A percentile compares a stretch with the other conserved stretches of the same genome.
Conservation (phyloP, 2,797 vertebrate genomes). For the Echiichthys vipera region DNA sequence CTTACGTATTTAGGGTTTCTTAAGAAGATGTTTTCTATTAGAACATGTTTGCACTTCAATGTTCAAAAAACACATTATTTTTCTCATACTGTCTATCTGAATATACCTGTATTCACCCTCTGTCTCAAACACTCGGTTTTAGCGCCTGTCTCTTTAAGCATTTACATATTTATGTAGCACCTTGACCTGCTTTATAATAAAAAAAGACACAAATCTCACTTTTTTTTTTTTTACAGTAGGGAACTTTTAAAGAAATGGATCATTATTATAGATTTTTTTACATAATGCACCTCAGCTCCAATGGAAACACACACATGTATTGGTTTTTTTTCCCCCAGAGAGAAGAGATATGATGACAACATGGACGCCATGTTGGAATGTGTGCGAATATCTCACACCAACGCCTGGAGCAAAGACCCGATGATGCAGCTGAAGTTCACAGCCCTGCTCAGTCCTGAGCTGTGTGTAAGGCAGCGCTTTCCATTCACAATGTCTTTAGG, state of each 20-base stretch:
- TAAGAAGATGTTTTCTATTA: no score
- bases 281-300: neutral
- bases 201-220: no score
- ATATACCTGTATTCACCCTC: no score
- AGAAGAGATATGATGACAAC: slow-evolving; percentile 89
- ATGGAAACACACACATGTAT: neutral
- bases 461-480: slow-evolving; percentile 87
- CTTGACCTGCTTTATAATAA: no score
- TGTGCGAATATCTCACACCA: slow-evolving; percentile 86
- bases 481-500: neutral
- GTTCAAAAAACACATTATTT: no score
- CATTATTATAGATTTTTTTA: neutral
- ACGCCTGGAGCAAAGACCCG: slow-evolving; percentile 79
- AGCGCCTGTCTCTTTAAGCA: no score
- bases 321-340: slow-evolving; percentile 67
- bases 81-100: no score
- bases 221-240: no score
- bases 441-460: slow-evolving; percentile 87
- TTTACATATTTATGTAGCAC: no score
- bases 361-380: slow-evolving; percentile 87
- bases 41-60: no score
- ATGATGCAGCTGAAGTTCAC: slow-evolving; percentile 95
- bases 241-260: neutral
- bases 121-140: no score
- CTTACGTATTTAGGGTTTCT: no score